phyloP scores from a whole-genome alignment of 92 coral and sea anemone species.

The Isaurus tuberculatus region DNA sequence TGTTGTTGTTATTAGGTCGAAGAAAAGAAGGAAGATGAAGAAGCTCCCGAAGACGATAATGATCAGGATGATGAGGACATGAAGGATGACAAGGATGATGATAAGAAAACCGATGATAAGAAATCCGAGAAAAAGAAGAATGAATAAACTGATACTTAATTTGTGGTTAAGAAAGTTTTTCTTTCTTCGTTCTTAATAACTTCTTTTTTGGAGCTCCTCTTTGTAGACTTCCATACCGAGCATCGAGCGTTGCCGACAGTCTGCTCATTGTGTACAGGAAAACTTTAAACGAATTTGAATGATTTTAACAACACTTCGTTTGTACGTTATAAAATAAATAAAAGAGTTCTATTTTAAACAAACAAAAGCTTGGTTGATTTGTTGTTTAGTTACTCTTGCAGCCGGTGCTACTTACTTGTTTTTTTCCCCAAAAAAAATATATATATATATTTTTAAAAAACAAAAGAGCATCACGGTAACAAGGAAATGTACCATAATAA shows the following conservation, averaged over 20 bases:
- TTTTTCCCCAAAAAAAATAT: neutral
- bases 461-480: too few species aligned
- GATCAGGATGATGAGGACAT: constrained; percentile 55
- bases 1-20: neutral
- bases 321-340: constrained; percentile 41
- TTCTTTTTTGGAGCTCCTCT: constrained; percentile 45
- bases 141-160: constrained; percentile 33
- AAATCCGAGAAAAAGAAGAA: constrained; percentile 54
- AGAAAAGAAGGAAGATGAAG: constrained; percentile 50
- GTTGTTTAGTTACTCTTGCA: neutral
- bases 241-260: neutral
- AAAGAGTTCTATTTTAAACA: constrained; percentile 31
- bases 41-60: constrained; percentile 49
- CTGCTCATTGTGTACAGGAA: constrained; percentile 23
- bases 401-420: neutral
- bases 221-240: constrained; percentile 22
- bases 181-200: constrained; percentile 23
- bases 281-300: constrained; percentile 23
- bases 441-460: too few species aligned
- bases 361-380: constrained; percentile 7
- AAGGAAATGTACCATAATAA: too few species aligned
- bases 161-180: constrained; percentile 28
- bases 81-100: constrained; percentile 58
- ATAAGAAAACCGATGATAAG: constrained; percentile 57
- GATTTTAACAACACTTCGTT: neutral